These are phyloP conservation scores for Aurelia sp. DNA, from an alignment of 30 jellyfish, hydroid and myxozoan genomes.

Conservation along the genomic window DNA sequence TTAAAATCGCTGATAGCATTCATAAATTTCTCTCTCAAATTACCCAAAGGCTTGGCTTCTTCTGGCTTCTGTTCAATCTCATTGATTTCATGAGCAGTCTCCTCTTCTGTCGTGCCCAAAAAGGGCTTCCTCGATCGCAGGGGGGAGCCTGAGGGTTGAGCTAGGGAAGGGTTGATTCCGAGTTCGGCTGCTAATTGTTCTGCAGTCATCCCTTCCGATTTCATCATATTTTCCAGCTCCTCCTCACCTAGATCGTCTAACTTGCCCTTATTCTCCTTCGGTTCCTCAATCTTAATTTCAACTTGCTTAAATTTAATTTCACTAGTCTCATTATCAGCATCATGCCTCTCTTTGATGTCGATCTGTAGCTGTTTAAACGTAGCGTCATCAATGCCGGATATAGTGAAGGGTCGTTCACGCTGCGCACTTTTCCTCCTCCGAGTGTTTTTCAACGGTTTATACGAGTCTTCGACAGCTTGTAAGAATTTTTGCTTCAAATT, in stretches of 20 bases:
- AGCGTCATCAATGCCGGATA: constrained; percentile 87
- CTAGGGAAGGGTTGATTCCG: constrained; percentile 87
- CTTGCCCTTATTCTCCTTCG: constrained; percentile 11
- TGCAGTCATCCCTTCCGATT: constrained; percentile 84
- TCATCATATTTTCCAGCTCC: constrained; percentile 69
- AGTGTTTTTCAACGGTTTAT: constrained; percentile 66
- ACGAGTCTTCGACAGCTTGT: constrained; percentile 91
- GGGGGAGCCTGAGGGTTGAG: constrained; percentile 52
- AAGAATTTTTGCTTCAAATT: constrained; percentile 78
- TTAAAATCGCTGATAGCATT: constrained; percentile 59
- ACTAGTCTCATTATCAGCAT: background rate
- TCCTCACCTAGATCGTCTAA: constrained; percentile 55
- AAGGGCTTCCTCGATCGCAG: constrained; percentile 56
- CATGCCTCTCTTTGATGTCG: constrained; percentile 69
- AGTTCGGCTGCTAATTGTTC: constrained; percentile 79
- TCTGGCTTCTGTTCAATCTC: constrained; percentile 46
- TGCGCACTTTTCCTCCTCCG: constrained; percentile 51
- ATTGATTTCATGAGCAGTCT: constrained; percentile 36
- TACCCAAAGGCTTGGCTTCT: constrained; percentile 49
- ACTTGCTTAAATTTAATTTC: background rate
- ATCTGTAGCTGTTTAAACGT: constrained; percentile 68
- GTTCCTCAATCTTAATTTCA: constrained; percentile 6
- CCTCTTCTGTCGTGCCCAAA: constrained; percentile 66
- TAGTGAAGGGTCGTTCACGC: constrained; percentile 89
- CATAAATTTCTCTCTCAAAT: constrained; percentile 42